Evolutionary conservation across 2,113 vertebrate genomes (phyloP), one percentile per base, ranked within the genome.

Genomic region (Gallinago paraguaiae): DNA sequence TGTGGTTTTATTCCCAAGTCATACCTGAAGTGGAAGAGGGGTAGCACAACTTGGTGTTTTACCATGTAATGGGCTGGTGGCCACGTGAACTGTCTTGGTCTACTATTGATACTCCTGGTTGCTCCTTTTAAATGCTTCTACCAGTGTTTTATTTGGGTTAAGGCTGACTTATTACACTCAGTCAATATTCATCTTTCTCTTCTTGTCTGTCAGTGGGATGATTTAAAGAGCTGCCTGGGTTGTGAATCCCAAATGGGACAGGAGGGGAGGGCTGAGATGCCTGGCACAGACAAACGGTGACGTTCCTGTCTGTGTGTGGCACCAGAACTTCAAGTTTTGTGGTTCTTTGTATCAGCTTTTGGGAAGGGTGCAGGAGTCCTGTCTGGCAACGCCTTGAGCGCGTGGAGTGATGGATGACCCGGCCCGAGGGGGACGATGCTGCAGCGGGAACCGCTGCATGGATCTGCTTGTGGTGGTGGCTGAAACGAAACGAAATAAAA

Each of bases 111-210:
- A 0, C 12, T 71, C 17, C 16, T 74, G 23, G 13, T 68, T 82
- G 23, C 23, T 74, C 23, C 54, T 83, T 61, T 65, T 23, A 43
- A 70, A 92, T 54, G 10, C 24, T 86, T 88, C 27, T 75, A 56
- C n/a, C 37, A 30, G 10, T 17, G 20, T 64, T 92, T 83, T 71
- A 30, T 70, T 46, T 78, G 68, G 67, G 37, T 82, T 69, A 82
- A 67, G 60, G 37, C 50, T 51, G 37, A 27, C 30, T 88, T 41
- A 10, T 91, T 91, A 79, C 39, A 20, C 64, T 88, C 51, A 54
- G 78, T 86, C 78, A 57, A 60, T 93, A 82, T 80, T 85, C 70
- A 37, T 71, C 59, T 69, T 75, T 70, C 54, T 75, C 59, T 37
- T 50, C 54, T 33, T 80, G 30, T 54, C 67, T 81, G 75, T 91